These are phyloP conservation scores for Petrocephalus microphthalmus DNA, from an alignment of 2,113 vertebrate species.

Conservation along the genomic window DNA sequence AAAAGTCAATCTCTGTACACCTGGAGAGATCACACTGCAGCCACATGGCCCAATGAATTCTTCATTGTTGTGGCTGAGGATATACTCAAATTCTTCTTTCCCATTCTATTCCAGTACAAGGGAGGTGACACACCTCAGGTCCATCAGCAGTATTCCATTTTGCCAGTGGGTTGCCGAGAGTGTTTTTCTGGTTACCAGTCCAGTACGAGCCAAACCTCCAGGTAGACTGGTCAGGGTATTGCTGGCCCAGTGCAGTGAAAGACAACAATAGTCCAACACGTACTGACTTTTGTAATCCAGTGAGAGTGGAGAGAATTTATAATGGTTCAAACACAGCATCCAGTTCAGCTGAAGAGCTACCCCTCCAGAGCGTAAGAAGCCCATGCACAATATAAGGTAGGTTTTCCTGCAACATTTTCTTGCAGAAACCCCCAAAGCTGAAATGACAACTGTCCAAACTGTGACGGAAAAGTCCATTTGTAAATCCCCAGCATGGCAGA, in stretches of 20 bases:
- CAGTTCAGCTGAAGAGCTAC: neutral
- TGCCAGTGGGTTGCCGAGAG: neutral
- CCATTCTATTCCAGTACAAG: neutral
- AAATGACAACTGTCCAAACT: neutral
- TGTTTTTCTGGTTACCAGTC: neutral
- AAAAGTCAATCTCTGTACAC: neutral
- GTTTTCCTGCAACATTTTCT: neutral
- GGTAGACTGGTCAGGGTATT: neutral
- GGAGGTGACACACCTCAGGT: neutral
- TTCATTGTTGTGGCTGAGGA: neutral
- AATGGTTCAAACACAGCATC: neutral
- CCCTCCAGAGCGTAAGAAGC: neutral
- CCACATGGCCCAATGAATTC: neutral
- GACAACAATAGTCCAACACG: neutral
- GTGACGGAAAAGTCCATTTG: neutral
- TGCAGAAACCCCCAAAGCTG: neutral
- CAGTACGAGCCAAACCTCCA: neutral
- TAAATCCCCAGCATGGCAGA: neutral
- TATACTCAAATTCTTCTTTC: neutral
- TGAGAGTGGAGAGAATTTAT: neutral
- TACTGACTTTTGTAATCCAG: constrained; percentile 8
- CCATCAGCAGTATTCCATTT: neutral
- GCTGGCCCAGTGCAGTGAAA: neutral
- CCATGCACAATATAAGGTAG: neutral
- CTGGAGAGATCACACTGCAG: neutral